phyloP scores from a whole-genome alignment of 2,113 vertebrate genomes.

The Nesoenas mayeri region DNA sequence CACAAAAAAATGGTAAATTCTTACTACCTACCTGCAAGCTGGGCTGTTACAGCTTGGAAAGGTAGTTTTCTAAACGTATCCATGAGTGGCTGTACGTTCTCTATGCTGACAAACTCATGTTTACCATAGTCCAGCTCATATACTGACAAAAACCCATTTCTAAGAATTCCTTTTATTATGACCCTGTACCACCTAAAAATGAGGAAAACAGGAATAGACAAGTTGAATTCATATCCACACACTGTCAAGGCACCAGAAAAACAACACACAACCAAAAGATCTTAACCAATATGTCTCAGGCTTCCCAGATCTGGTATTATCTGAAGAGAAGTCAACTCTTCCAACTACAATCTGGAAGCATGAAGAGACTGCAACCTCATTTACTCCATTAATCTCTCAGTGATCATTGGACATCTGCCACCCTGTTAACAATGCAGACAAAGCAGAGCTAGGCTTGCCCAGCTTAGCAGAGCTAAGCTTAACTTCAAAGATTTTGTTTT shows the following conservation, averaged over 20 bases:
- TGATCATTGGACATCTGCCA: background rate
- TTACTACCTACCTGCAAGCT: conserved; percentile 85
- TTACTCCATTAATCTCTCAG: background rate
- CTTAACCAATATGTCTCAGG: background rate
- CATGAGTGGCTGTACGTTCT: conserved; percentile 80
- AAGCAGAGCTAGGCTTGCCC: background rate
- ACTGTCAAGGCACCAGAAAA: background rate
- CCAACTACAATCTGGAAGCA: background rate
- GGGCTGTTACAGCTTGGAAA: conserved; percentile 89
- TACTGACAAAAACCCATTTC: conserved; percentile 86
- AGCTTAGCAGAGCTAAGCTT: conserved; percentile 12
- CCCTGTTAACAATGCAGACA: background rate
- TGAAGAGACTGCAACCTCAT: background rate
- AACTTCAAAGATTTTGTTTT: background rate
- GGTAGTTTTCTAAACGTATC: conserved; percentile 87
- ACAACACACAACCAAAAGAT: background rate
- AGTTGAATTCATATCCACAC: background rate
- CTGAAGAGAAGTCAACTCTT: background rate
- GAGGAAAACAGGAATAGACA: background rate
- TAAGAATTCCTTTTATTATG: conserved; percentile 85
- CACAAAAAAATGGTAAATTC: background rate
- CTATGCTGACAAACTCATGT: conserved; percentile 83
- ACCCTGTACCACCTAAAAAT: conserved; percentile 89
- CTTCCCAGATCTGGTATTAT: background rate
- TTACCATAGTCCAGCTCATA: conserved; percentile 93